Percentiles rank a stretch among this genome's conserved stretches.
These are phyloP conservation scores for Ianthella basta DNA, from an alignment of 37 sponge, comb jelly and placozoan genomes.

Conservation along the genomic window DNA sequence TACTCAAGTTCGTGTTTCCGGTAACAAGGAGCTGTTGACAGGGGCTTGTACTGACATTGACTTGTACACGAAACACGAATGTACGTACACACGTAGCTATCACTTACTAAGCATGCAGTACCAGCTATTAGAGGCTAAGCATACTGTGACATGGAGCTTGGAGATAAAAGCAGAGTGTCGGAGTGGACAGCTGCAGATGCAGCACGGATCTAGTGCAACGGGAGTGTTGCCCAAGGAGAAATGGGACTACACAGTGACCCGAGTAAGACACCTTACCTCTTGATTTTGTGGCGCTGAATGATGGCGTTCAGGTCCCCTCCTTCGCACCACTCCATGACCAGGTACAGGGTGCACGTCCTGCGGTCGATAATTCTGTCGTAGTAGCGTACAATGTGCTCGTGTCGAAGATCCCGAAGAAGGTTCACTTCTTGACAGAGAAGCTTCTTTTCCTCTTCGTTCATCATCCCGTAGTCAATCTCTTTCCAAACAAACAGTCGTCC, in stretches of 20 bases:
- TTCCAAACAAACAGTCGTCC: conserved; percentile 87
- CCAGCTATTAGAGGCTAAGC: too few relatives aligned
- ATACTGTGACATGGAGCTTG: not conserved
- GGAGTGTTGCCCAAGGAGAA: not conserved
- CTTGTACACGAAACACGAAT: too few relatives aligned
- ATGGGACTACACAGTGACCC: too few relatives aligned
- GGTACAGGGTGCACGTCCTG: conserved; percentile 61
- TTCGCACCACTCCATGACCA: conserved; percentile 87
- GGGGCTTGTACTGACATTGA: too few relatives aligned
- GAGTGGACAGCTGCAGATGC: not conserved
- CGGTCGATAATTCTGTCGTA: conserved; percentile 80
- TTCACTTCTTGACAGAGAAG: conserved; percentile 86
- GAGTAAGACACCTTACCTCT: too few relatives aligned
- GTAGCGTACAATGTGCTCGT: conserved; percentile 85
- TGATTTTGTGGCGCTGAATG: conserved; percentile 44
- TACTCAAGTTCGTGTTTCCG: too few relatives aligned
- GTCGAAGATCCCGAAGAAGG: conserved; percentile 78
- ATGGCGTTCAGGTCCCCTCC: conserved; percentile 81
- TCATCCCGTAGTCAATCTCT: conserved; percentile 81
- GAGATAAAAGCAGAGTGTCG: not conserved
- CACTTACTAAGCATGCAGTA: too few relatives aligned
- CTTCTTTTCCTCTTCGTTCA: conserved; percentile 82
- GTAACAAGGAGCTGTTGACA: too few relatives aligned
- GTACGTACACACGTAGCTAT: too few relatives aligned
- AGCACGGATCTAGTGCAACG: not conserved